Conservation (phyloP, 2,888 invertebrate genomes). For the Marronus borbonicus region DNA sequence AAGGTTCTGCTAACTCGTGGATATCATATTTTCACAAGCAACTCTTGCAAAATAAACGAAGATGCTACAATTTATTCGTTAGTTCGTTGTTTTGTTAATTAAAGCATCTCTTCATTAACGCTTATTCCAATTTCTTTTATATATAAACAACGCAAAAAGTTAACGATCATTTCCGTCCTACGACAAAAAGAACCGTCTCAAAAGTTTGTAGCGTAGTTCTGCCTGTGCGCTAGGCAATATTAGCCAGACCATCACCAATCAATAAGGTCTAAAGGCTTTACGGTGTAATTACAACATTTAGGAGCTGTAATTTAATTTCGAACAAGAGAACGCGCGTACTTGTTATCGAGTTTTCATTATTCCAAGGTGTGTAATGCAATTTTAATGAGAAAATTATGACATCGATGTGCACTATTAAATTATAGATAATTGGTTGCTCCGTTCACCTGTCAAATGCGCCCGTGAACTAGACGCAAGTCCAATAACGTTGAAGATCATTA, state of each 20-base stretch:
- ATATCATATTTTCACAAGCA: too few species aligned
- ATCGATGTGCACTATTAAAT: slow-evolving; percentile 27
- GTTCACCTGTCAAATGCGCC: slow-evolving; percentile 9
- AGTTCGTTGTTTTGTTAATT: too few species aligned
- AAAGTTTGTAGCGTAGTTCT: not conserved
- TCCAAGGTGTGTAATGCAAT: slow-evolving; percentile 20
- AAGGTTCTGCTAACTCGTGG: too few species aligned
- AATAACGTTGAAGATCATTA: slow-evolving; percentile 7
- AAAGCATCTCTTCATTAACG: too few species aligned
- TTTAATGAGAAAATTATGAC: slow-evolving; percentile 40
- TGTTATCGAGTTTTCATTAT: slow-evolving; percentile 31
- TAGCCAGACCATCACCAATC: not conserved
- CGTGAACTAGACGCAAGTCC: not conserved
- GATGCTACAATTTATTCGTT: too few species aligned
- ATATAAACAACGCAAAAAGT: too few species aligned
- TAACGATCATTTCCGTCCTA: too few species aligned
- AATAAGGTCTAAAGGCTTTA: not conserved
- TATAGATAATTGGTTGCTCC: slow-evolving; percentile 23
- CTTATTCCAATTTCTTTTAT: too few species aligned
- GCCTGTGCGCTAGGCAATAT: not conserved
- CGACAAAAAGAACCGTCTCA: too few species aligned
- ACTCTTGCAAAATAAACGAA: too few species aligned
- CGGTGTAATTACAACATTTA: slow-evolving; percentile 9
- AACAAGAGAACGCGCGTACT: not conserved
- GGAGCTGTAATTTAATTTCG: slow-evolving; percentile 16